phyloP scores from a whole-genome alignment of 2,888 invertebrate species.

The Rapana venosa region DNA sequence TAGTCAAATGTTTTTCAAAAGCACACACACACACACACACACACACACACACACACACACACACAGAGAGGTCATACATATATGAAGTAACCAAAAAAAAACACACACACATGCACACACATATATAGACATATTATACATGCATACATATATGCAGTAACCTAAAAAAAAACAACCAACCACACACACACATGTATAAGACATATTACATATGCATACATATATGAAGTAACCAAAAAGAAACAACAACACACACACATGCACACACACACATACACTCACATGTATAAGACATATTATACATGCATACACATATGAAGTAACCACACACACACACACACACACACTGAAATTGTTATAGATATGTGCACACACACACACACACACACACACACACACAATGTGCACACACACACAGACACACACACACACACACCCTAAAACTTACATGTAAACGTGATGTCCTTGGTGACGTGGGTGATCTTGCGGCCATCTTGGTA shows the following conservation, averaged over 20 bases:
- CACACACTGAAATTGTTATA: not conserved
- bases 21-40: not conserved
- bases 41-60: not conserved
- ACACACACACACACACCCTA: not conserved
- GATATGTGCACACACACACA: not conserved
- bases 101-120: not conserved
- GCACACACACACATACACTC: not conserved
- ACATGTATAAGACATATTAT: too few species aligned
- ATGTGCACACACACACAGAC: not conserved
- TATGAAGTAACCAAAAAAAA: not conserved
- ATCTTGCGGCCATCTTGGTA: constrained; percentile 27
- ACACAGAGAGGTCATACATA: not conserved
- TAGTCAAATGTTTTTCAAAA: too few species aligned
- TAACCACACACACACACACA: not conserved
- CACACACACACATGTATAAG: too few species aligned
- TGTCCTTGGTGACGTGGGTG: not conserved
- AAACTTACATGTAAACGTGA: constrained; percentile 14
- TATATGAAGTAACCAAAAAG: too few species aligned
- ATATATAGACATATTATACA: not conserved
- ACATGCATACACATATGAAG: not conserved
- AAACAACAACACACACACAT: not conserved
- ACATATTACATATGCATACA: too few species aligned
- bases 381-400: not conserved
- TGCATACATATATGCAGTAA: too few species aligned
- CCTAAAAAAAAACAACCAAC: too few species aligned